A percentile compares a stretch with the other conserved stretches of the same genome.
Evolutionary conservation across 1,140 invertebrate species (phyloP).

Genomic region (Thaumatotibia leucotreta): DNA sequence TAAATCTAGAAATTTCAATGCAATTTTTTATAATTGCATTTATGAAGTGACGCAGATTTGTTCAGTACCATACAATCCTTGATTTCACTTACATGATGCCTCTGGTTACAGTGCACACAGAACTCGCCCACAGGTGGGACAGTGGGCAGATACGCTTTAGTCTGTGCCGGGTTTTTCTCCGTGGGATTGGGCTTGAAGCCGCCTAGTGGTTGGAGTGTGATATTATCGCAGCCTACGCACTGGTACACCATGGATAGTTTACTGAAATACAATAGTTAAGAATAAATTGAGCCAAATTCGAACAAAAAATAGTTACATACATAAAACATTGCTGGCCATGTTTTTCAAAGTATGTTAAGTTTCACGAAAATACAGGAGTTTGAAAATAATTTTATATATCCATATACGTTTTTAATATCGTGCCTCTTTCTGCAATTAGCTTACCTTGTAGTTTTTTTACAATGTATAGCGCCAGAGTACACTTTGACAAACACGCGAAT

Average conservation of each 20-base stretch:
- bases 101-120: constrained; percentile 88
- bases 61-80: too few relatives aligned
- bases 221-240: constrained; percentile 91
- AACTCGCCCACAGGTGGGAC: constrained; percentile 81
- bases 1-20: too few relatives aligned
- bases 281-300: too few relatives aligned
- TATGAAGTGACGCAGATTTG: too few relatives aligned
- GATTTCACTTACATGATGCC: constrained; percentile 84
- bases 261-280: constrained; percentile 72
- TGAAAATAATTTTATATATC: too few relatives aligned
- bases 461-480: constrained; percentile 85
- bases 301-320: too few relatives aligned
- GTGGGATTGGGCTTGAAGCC: constrained; percentile 77
- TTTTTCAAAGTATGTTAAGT: too few relatives aligned
- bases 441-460: constrained; percentile 89
- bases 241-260: constrained; percentile 93
- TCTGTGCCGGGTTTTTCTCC: constrained; percentile 76
- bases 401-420: too few relatives aligned
- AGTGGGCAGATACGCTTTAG: constrained; percentile 81
- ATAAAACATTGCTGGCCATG: too few relatives aligned
- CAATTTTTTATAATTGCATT: too few relatives aligned
- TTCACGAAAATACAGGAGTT: too few relatives aligned
- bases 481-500: constrained; percentile 95
- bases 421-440: background rate
- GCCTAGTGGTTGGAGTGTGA: constrained; percentile 87